Evolutionary conservation across 2,888 invertebrate species (phyloP), one percentile per base, ranked within the genome.

Genomic region (Furcula furcula): DNA sequence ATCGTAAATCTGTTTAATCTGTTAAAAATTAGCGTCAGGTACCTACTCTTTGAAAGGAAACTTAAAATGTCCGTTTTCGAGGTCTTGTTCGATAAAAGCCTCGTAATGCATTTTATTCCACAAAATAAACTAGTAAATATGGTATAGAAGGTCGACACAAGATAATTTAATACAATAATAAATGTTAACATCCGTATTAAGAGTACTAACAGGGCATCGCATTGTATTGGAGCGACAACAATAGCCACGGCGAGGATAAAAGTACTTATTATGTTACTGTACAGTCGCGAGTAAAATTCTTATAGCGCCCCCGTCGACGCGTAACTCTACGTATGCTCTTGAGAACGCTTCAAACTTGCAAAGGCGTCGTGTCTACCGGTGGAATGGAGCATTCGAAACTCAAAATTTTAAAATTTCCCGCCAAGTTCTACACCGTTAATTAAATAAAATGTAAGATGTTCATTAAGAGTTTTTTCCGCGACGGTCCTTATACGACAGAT

Each of bases 141-240:
- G 16, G 11, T 12, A 18, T 7, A 18, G 16, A 21, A 29, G 18
- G 32, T 30, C 34, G 37, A 44, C 40, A 45, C 46, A 43, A 48
- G 58, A 51, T 55, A 56, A 56, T 56, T 56, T 57, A 81, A 79
- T 83, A 82, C 76, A 83, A 82, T 82, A 81, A 83, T 86, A 82
- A 86, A 85, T 78, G 85, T 76, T 76, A 73, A 78, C 85, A 82
- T 87, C 86, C 86, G 84, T 76, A 81, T 84, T 85, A 86, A 76
- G 74, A 75, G 65, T 69, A 74, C 68, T 75, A 76, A 77, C 71
- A 65, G 78, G 76, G 72, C 78, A 69, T 72, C 74, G 72, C 70
- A 81, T 76, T 74, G 76, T 81, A 74, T 76, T 70, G 75, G 70
- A 77, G 69, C 74, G 71, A 63, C 72, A 70, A 76, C 79, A 83